phyloP scores from a whole-genome alignment of 2,888 invertebrate genomes.

The Heliconius hortense region DNA sequence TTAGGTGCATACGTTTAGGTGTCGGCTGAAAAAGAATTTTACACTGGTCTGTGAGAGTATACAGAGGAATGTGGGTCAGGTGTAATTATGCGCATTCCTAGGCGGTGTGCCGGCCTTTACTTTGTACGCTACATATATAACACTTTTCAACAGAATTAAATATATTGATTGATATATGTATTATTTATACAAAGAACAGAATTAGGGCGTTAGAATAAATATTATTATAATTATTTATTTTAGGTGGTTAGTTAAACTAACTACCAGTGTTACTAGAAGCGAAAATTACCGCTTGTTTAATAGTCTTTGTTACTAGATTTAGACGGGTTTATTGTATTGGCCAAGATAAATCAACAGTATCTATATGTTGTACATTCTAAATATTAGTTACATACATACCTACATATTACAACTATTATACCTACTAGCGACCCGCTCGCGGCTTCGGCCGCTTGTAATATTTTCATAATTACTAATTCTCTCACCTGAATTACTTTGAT shows the following conservation, averaged over 20 bases:
- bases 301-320: not conserved
- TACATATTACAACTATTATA: no score
- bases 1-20: constrained; percentile 10
- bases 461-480: no score
- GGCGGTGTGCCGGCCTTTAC: constrained; percentile 14
- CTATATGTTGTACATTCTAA: no score
- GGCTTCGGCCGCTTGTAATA: no score
- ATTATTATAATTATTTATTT: not conserved
- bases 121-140: constrained; percentile 2
- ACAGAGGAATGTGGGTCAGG: constrained; percentile 37
- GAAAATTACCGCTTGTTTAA: not conserved
- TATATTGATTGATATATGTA: not conserved
- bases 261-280: not conserved
- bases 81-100: constrained; percentile 32
- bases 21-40: constrained; percentile 20
- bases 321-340: not conserved
- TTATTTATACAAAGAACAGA: not conserved
- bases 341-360: not conserved
- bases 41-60: constrained; percentile 7
- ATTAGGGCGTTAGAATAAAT: not conserved
- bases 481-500: no score
- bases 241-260: no score
- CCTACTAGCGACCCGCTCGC: no score
- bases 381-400: no score
- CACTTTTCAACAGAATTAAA: not conserved